Conservation (phyloP, 1,140 invertebrate genomes). For the Lysiphlebus fabarum region DNA sequence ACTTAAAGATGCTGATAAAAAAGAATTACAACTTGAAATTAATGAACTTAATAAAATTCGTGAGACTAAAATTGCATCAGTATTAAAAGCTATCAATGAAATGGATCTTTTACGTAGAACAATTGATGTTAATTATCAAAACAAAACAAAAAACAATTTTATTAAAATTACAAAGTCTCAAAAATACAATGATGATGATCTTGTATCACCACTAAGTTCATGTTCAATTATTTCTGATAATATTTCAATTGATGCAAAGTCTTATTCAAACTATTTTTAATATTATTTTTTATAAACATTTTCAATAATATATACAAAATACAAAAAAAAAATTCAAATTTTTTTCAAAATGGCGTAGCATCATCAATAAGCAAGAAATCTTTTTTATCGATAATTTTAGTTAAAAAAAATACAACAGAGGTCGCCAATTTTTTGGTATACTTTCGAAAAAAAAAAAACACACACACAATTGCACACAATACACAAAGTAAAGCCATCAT, state of each 20-base stretch:
- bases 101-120: constrained; percentile 35
- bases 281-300: no score
- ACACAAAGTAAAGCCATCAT: constrained; percentile 25
- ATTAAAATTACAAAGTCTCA: no score
- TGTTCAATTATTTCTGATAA: background rate
- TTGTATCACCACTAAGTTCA: constrained; percentile 18
- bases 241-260: no score
- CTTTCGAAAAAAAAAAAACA: no score
- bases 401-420: background rate
- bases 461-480: no score
- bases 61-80: constrained; percentile 28
- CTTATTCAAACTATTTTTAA: no score
- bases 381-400: background rate
- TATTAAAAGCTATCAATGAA: constrained; percentile 32
- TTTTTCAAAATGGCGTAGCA: no score
- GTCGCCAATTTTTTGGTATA: no score
- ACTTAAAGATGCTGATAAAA: constrained; percentile 2
- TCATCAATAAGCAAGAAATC: no score
- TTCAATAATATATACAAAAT: no score
- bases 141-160: no score
- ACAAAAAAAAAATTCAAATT: no score
- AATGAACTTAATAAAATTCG: constrained; percentile 32
- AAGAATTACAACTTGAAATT: constrained; percentile 27
- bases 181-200: background rate
- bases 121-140: constrained; percentile 27